These are phyloP conservation scores for Chelonoidis abingdonii DNA, from an alignment of 2,113 vertebrate genomes.

Conservation along the genomic window DNA sequence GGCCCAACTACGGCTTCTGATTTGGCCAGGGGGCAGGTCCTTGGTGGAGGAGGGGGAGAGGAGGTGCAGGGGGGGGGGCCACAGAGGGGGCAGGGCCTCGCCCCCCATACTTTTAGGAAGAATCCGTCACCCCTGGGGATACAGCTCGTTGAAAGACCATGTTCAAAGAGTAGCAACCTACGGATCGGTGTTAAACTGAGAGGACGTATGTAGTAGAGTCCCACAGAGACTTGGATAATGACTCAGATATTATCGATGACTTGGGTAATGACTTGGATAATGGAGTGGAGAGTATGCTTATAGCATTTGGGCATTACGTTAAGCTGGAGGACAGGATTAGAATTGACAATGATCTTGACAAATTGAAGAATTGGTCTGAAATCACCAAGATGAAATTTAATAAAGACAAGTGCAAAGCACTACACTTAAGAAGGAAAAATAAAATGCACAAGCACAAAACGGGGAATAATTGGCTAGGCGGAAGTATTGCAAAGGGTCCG, in stretches of 20 bases:
- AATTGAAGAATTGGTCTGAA: not conserved
- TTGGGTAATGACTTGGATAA: not conserved
- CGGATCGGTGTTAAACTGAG: not conserved
- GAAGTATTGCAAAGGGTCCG: not conserved
- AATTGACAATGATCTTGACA: not conserved
- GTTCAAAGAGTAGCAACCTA: not conserved
- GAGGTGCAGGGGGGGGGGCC: too few species aligned
- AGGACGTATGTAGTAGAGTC: not conserved
- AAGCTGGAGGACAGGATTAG: not conserved
- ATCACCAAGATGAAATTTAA: not conserved
- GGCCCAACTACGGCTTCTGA: too few species aligned
- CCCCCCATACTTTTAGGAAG: too few species aligned
- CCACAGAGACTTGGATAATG: not conserved
- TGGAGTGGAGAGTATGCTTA: not conserved
- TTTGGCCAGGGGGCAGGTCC: too few species aligned
- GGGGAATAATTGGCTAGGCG: not conserved
- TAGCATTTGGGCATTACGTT: not conserved
- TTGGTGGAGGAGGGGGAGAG: too few species aligned
- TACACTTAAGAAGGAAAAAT: not conserved
- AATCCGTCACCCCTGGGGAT: not conserved
- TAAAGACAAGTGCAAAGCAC: not conserved
- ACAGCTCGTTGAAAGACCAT: not conserved
- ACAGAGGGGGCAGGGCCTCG: too few species aligned
- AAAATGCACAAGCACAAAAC: not conserved
- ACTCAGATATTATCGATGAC: not conserved